Conservation (phyloP, 2,797 vertebrate species). For the Rachycentron canadum region DNA sequence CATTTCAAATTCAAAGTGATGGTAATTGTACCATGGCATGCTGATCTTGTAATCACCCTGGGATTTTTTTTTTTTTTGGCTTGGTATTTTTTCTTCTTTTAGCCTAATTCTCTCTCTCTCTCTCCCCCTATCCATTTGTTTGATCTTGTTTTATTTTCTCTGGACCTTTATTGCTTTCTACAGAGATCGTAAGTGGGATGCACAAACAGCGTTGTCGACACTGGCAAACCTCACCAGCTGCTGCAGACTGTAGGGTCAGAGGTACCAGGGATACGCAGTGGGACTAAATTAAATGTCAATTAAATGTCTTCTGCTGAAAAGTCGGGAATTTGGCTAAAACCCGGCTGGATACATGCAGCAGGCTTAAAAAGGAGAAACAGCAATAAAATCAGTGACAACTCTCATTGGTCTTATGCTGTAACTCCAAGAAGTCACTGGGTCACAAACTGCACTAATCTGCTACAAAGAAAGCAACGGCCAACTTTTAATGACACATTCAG, state of each 20-base stretch:
- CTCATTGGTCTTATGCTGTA: constrained; percentile 34
- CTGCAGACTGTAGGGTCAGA: constrained; percentile 57
- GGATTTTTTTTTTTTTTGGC: constrained; percentile 77
- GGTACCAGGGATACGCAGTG: constrained; percentile 53
- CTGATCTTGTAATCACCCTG: constrained; percentile 94
- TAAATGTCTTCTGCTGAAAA: constrained; percentile 61
- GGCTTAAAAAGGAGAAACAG: constrained; percentile 16
- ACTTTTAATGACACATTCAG: constrained; percentile 61
- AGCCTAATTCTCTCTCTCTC: constrained; percentile 20
- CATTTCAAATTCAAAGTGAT: constrained; percentile 99
- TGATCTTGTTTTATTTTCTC: constrained; percentile 79
- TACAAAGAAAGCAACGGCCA: constrained; percentile 36
- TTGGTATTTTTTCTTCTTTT: constrained; percentile 80
- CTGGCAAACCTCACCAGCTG: constrained; percentile 31
- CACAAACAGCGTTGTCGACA: constrained; percentile 75
- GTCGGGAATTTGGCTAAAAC: constrained; percentile 64
- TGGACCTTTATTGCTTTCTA: constrained; percentile 80
- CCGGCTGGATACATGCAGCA: constrained; percentile 42
- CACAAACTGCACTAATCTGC: constrained; percentile 53
- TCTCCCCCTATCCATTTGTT: constrained; percentile 53
- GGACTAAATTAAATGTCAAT: constrained; percentile 76
- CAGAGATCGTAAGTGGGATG: constrained; percentile 82
- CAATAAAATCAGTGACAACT: constrained; percentile 50
- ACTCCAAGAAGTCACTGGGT: constrained; percentile 42
- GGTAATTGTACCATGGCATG: constrained; percentile 94